These are phyloP conservation scores for Graptemys geographica DNA, from an alignment of 2,797 vertebrate genomes.

Conservation along the genomic window DNA sequence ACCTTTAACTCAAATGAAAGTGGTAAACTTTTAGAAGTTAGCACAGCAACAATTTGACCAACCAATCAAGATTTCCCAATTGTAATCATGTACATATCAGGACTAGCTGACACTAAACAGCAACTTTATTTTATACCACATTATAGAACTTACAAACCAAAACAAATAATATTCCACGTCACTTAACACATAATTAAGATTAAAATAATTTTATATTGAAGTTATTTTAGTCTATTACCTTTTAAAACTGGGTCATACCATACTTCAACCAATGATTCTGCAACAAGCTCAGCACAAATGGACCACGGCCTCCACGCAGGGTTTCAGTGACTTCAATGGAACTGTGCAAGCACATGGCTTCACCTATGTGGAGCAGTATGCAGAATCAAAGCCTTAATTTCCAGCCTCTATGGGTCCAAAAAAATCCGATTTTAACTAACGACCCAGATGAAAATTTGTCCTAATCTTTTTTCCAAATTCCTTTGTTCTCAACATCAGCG, in stretches of 20 bases:
- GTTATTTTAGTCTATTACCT: background rate
- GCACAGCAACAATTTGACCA: background rate
- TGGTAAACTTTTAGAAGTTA: background rate
- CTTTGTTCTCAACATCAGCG: background rate
- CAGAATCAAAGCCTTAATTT: background rate
- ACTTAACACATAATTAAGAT: background rate
- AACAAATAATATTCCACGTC: background rate
- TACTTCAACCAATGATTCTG: background rate
- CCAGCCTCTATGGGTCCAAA: background rate
- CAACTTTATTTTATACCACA: background rate
- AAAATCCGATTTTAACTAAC: background rate
- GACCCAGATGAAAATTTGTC: background rate
- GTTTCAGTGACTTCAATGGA: background rate
- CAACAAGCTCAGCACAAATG: background rate
- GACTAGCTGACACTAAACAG: background rate
- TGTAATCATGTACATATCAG: background rate
- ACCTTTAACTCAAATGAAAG: background rate
- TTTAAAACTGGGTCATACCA: background rate
- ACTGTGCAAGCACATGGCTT: background rate
- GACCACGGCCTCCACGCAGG: background rate
- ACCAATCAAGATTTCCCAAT: background rate
- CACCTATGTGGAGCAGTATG: background rate
- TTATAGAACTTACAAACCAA: background rate
- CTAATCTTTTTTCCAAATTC: background rate
- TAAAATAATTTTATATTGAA: background rate